Base-by-base conservation (phyloP, 1,140 invertebrate species). In the Zaprionus taronus region DNA sequence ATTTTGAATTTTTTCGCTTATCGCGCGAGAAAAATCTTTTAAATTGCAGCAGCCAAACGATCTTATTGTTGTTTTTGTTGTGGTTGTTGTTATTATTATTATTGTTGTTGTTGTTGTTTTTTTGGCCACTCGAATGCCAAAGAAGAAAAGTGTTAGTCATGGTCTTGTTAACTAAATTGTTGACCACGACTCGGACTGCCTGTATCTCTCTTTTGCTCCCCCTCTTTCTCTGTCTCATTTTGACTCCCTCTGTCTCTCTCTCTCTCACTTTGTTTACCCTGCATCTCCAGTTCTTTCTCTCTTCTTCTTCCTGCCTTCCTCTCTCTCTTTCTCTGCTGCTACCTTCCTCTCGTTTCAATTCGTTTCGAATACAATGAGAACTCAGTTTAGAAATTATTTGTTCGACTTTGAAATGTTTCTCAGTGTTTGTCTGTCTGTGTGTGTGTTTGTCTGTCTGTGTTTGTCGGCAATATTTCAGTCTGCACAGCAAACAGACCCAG, bases 131-230 rank as follows among this genome's bases (percentile, higher is more conserved):
- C 83, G 60, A 79, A 79, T 63, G 31, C 62, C 63, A 57, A 60
- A 58, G 62, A 61, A 72, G 53, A 86, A 90, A 90, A 90, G 85
- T 90, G 85, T 90, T 91, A 85, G 85, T 90, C 85, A 90, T 90
- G 86, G 86, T 73, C 85, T 90, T 91, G 85, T 90, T 90, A 90
- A 91, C 86, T 90, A 90, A 89, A 89, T 85, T 90, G 85, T 85
- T 90, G 73, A 76, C 85, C 85, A 89, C 85, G 85, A 89, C 81
- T 81, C 34, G 20, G 12, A 68, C 17, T 26, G 20, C 20, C 15
- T 11, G 47, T 22, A 17, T 20, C 20, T 51, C 17, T 36, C n/a
- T 9, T 5, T 5, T 7, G 4, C 14, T 49, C 31, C 2, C 28
- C 11, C 6, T 15, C 11, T 11, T 4, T 53, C 36, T 49, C 7